Evolutionary conservation across 2,888 invertebrate genomes (phyloP), one percentile per base, ranked within the genome.

Genomic region (Agrotis exclamationis): DNA sequence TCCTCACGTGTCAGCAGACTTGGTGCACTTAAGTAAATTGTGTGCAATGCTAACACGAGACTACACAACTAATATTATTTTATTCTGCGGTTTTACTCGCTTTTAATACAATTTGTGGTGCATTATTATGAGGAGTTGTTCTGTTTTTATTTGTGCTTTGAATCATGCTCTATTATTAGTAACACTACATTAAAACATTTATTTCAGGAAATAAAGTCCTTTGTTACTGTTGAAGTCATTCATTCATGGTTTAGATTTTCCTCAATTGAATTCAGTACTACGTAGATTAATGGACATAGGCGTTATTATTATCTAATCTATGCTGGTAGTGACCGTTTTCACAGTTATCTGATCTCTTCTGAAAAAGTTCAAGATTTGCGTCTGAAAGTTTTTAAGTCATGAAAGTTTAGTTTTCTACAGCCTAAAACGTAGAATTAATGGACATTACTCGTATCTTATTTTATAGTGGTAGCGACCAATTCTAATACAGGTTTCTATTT

Each of bases 21-120:
- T 28, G 45, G 57, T 28, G 72, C 72, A 80, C 50, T 70, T 80
- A 76, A 76, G 73, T 72, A 80, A 80, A 83, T 67, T 68, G 56
- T 64, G 67, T 57, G 47, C 83, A 80, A 80, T 83, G 80, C 75
- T 68, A 79, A 51, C 28, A 48, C 80, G 80, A 82, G 82, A 82
- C 11, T 60, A 11, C n/a, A 48, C 48, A 64, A 64, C 65, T 22
- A 68, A 79, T 71, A 77, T 51, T 56, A 39, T 63, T 78, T 51
- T 56, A 39, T 63, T 78, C 45, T 64, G 78, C 16, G 58, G 78
- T 71, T 50, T 51, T 28, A 50, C 11, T 50, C 50, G 62, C 28
- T 50, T 56, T 50, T 73, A 48, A 63, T 59, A 56, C 13, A 60
- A 60, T 76, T 79, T 56, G 63, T 56, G 33, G 59, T 47, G 33